Percentiles rank a stretch among this genome's conserved stretches.
phyloP scores from a whole-genome alignment of 2,888 invertebrate genomes.

The Himalopsyche anomala region DNA sequence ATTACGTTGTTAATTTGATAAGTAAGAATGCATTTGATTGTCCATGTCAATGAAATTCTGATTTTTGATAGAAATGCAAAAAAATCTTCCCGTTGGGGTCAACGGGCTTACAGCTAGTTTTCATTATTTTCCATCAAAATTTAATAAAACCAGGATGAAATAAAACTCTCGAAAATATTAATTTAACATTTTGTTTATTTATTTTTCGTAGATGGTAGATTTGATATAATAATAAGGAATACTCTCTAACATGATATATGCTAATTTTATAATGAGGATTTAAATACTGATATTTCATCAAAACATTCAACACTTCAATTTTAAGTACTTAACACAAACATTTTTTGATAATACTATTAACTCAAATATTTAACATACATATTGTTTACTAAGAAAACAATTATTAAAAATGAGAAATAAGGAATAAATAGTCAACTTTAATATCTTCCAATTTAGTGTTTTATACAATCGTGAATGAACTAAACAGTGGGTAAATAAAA shows the following conservation, averaged over 20 bases:
- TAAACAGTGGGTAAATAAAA: not conserved
- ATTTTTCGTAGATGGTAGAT: constrained; percentile 63
- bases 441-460: constrained; percentile 18
- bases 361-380: constrained; percentile 44
- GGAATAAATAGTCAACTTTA: constrained; percentile 1
- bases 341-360: constrained; percentile 40
- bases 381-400: constrained; percentile 9
- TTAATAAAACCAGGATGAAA: not conserved
- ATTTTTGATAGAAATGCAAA: no score
- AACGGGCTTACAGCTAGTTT: no score
- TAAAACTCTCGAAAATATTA: constrained; percentile 8
- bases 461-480: constrained; percentile 19
- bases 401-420: not conserved
- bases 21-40: no score
- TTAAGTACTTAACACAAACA: constrained; percentile 43
- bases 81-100: no score
- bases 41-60: no score
- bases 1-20: no score
- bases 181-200: constrained; percentile 61
- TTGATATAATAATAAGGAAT: constrained; percentile 66
- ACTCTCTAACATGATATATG: constrained; percentile 66
- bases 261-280: constrained; percentile 65
- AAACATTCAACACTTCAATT: constrained; percentile 65
- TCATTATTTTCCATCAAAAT: no score
- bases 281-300: constrained; percentile 66